These are phyloP conservation scores for Antennarius maculatus DNA, from an alignment of 2,797 vertebrate species.

Conservation along the genomic window DNA sequence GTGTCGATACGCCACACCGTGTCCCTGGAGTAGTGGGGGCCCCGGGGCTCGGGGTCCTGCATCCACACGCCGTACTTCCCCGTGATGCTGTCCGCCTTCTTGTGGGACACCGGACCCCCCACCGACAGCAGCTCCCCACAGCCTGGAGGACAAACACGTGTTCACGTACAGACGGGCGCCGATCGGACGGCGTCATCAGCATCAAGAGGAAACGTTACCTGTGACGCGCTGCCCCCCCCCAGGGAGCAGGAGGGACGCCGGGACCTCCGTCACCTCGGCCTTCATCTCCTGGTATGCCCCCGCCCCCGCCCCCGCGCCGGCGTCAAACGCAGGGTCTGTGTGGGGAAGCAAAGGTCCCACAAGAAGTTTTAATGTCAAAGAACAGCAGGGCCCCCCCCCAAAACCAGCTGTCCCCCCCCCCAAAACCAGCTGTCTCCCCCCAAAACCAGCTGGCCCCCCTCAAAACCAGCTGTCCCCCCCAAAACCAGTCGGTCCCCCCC, in stretches of 20 bases:
- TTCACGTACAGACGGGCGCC: neutral
- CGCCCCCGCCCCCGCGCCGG: conserved; percentile 8
- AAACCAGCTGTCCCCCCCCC: too few relatives aligned
- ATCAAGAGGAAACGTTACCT: conserved; percentile 51
- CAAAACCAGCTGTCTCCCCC: too few relatives aligned
- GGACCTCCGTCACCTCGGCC: conserved; percentile 88
- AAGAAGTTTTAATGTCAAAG: neutral
- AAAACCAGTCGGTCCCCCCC: too few relatives aligned
- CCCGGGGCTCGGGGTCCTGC: conserved; percentile 87
- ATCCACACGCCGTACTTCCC: conserved; percentile 97
- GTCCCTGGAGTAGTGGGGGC: conserved; percentile 74
- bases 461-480: too few relatives aligned
- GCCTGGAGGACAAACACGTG: conserved; percentile 64
- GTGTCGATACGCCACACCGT: conserved; percentile 91
- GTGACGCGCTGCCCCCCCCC: conserved; percentile 52
- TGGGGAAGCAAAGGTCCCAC: too few relatives aligned
- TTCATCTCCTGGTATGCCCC: conserved; percentile 89
- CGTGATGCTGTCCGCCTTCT: conserved; percentile 87
- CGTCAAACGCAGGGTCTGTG: conserved; percentile 80
- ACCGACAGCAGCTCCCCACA: conserved; percentile 90
- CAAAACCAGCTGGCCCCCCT: too few relatives aligned
- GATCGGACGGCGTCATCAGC: neutral
- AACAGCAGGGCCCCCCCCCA: neutral
- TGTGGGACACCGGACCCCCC: conserved; percentile 85
- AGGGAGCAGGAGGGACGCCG: conserved; percentile 76